Evolutionary conservation across 2,113 vertebrate species (phyloP).

Genomic region (Chamaetylas fuelleborni): DNA sequence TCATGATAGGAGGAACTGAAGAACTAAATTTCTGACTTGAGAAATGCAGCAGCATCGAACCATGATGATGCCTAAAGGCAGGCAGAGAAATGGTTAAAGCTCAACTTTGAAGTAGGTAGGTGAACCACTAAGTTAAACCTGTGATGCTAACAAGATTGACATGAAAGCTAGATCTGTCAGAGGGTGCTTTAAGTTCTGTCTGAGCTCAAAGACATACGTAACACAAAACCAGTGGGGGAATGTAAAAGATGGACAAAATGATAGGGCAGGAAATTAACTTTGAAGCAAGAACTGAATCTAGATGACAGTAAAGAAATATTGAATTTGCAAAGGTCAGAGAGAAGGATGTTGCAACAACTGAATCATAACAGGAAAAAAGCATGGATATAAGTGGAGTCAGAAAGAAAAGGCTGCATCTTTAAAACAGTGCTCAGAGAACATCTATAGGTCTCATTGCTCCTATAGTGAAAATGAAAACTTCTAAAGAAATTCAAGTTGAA

Average conservation of each 20-base stretch:
- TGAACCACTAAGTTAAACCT: not conserved
- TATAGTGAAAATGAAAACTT: not conserved
- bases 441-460: not conserved
- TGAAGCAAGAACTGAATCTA: not conserved
- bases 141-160: not conserved
- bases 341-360: not conserved
- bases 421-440: not conserved
- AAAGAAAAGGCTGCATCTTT: not conserved
- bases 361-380: not conserved
- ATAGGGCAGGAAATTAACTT: not conserved
- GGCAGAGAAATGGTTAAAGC: not conserved
- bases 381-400: not conserved
- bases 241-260: not conserved
- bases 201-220: not conserved
- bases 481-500: not conserved
- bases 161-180: not conserved
- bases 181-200: not conserved
- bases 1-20: not conserved
- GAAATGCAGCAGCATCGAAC: not conserved
- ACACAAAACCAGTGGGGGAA: not conserved
- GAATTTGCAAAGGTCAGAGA: constrained; percentile 40
- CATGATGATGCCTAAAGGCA: not conserved
- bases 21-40: not conserved
- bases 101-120: not conserved
- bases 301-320: not conserved